phyloP scores from a whole-genome alignment of 2,113 vertebrate species.

The Elachura formosa region DNA sequence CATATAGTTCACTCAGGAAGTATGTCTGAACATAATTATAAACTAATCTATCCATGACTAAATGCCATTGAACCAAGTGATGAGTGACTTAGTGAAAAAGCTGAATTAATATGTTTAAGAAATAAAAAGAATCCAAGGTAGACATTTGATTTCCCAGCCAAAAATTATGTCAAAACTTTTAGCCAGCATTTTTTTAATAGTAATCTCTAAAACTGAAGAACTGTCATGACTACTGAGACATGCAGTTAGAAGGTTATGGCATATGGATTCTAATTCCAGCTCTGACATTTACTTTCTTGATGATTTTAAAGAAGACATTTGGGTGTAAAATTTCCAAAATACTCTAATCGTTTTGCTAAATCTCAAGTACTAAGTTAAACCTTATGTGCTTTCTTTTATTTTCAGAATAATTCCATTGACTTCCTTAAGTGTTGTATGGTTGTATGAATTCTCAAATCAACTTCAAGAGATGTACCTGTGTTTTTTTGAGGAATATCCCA shows the following conservation, averaged over 20 bases:
- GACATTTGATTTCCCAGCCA: background rate
- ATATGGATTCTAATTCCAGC: background rate
- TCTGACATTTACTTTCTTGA: background rate
- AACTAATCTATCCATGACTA: background rate
- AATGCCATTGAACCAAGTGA: background rate
- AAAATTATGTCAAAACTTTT: background rate
- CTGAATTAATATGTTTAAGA: background rate
- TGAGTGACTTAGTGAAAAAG: background rate
- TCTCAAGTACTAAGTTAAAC: background rate
- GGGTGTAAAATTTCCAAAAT: background rate
- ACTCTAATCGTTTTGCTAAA: background rate
- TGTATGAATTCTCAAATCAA: background rate
- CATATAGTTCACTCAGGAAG: background rate
- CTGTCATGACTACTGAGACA: background rate
- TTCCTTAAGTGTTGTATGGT: background rate
- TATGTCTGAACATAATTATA: background rate
- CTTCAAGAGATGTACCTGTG: background rate
- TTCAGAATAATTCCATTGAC: background rate
- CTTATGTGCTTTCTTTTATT: background rate
- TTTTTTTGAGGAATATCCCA: background rate
- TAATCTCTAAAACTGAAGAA: background rate
- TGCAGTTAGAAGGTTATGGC: background rate
- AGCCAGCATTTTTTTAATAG: background rate
- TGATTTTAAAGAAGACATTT: background rate
- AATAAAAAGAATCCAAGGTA: background rate